Evolutionary conservation across 2,888 invertebrate species (phyloP).

Genomic region (Pachycephus smyrnensis): DNA sequence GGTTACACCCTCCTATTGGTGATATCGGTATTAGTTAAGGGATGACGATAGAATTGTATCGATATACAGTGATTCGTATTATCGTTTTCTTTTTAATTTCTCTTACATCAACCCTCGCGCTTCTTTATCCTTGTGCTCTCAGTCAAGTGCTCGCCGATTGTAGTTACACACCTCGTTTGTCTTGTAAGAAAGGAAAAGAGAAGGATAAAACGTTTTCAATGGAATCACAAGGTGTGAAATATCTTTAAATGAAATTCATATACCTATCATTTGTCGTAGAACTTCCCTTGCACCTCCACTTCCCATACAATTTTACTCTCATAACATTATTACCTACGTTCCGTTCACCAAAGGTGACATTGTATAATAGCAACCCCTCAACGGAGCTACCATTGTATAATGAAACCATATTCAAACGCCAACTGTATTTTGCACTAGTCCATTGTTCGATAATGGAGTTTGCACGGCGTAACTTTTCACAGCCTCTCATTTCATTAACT

Average conservation of each 20-base stretch:
- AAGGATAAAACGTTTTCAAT: background rate
- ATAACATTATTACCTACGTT: background rate
- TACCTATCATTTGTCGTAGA: background rate
- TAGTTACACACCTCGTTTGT: background rate
- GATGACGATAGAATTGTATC: background rate
- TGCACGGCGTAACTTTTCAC: background rate
- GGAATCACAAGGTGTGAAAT: background rate
- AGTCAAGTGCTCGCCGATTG: background rate
- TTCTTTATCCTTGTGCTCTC: background rate
- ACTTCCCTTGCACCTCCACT: background rate
- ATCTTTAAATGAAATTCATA: background rate
- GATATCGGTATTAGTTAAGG: constrained; percentile 7
- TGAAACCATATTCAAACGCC: background rate
- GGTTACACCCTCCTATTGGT: background rate
- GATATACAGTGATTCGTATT: background rate
- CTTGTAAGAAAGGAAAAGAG: background rate
- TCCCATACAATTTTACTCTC: background rate
- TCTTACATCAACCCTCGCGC: background rate
- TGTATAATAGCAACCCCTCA: constrained; percentile 1
- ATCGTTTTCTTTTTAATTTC: background rate
- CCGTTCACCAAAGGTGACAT: background rate
- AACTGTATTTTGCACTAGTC: background rate
- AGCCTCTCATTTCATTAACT: background rate
- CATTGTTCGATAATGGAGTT: background rate
- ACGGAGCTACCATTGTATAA: background rate